Percentiles rank a stretch among this genome's conserved stretches.
Evolutionary conservation across 2,888 invertebrate species (phyloP).

Genomic region (Phaonia tiefii): DNA sequence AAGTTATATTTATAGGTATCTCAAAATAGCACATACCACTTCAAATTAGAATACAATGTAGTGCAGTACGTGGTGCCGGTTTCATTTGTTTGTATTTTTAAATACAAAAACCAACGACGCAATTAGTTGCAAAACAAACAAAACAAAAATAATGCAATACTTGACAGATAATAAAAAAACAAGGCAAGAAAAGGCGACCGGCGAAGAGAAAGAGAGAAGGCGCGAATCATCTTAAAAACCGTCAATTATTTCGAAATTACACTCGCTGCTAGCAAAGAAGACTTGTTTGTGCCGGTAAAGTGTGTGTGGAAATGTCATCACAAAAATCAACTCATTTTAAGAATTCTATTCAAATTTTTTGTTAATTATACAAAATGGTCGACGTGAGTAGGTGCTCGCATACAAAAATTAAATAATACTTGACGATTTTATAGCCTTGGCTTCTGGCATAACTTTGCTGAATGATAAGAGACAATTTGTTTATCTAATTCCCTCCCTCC

Average conservation of each 20-base stretch:
- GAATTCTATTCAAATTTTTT: slow-evolving; percentile 1
- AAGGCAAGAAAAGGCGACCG: not conserved
- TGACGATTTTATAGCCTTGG: not conserved
- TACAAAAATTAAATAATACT: not conserved
- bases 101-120: slow-evolving; percentile 1
- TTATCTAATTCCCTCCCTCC: not conserved
- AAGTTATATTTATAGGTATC: no score
- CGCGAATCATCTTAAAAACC: no score
- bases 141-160: slow-evolving; percentile 23
- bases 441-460: not conserved
- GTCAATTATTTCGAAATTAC: no score
- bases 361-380: slow-evolving; percentile 1
- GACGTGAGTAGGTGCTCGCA: not conserved
- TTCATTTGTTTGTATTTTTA: slow-evolving; percentile 38
- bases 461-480: not conserved
- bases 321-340: not conserved
- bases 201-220: no score
- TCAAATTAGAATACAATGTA: no score
- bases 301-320: no score
- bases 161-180: not conserved
- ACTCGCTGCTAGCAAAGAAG: no score
- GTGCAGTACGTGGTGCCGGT: no score
- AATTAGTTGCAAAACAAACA: slow-evolving; percentile 1
- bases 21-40: no score
- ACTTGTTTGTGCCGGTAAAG: no score